phyloP scores from a whole-genome alignment of 2,113 vertebrate genomes.

The Numenius arquata region DNA sequence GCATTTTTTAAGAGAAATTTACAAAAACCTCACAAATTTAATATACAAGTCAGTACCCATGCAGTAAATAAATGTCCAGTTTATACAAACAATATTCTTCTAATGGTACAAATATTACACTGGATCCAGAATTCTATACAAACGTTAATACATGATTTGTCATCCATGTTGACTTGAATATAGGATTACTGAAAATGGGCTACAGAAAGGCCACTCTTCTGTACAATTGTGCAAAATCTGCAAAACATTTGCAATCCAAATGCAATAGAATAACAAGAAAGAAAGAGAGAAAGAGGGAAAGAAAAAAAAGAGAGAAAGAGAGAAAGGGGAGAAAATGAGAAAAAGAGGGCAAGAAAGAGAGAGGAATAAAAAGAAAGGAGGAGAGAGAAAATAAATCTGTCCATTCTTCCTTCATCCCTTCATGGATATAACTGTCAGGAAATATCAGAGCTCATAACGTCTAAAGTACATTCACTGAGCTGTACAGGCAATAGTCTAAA shows the following conservation, averaged over 20 bases:
- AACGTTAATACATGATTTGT: conserved; percentile 73
- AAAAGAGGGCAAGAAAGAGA: not conserved
- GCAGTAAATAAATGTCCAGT: conserved; percentile 79
- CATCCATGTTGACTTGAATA: conserved; percentile 69
- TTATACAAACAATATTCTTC: conserved; percentile 77
- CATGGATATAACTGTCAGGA: conserved; percentile 62
- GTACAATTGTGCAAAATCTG: conserved; percentile 82
- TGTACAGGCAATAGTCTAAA: conserved; percentile 73
- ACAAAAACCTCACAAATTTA: conserved; percentile 82
- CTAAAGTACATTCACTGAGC: conserved; percentile 80
- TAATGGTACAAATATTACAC: conserved; percentile 81
- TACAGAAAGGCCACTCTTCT: conserved; percentile 83
- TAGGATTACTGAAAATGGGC: conserved; percentile 72
- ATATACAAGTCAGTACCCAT: conserved; percentile 79
- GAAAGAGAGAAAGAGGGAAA: not conserved
- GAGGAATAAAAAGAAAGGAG: conserved; percentile 20
- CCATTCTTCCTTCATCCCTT: conserved; percentile 63
- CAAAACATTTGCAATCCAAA: conserved; percentile 74
- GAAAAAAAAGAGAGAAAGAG: not conserved
- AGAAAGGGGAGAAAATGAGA: conserved; percentile 4
- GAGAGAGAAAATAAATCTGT: conserved; percentile 44
- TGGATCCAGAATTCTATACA: conserved; percentile 74
- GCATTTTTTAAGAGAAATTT: conserved; percentile 73
- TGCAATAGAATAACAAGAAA: not conserved
- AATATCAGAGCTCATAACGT: conserved; percentile 68